Conservation (phyloP, 2,888 invertebrate genomes). For the Drosophila quinaria region DNA sequence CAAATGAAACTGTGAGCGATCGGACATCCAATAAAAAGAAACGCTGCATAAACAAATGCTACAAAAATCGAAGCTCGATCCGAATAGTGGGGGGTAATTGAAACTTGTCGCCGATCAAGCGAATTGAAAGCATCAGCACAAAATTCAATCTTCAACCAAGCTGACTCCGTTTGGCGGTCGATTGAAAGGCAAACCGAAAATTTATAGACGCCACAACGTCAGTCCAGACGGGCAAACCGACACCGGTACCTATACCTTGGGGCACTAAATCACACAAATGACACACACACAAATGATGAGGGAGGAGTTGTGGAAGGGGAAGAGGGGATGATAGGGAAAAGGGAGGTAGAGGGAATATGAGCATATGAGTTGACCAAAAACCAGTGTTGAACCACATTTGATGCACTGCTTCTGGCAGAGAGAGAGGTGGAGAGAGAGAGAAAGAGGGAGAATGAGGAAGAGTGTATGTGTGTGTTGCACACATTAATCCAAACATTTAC, state of each 20-base stretch:
- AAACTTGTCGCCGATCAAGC: constrained; percentile 4
- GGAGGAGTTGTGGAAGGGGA: background rate
- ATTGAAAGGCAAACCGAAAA: constrained; percentile 72
- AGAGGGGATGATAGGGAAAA: background rate
- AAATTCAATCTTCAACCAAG: constrained; percentile 60
- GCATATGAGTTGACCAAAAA: constrained; percentile 56
- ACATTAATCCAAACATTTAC: constrained; percentile 67
- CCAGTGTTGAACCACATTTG: constrained; percentile 55
- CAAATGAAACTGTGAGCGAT: constrained; percentile 48
- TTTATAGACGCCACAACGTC: constrained; percentile 59
- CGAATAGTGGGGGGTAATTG: constrained; percentile 2
- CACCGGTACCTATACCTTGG: constrained; percentile 41
- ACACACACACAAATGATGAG: constrained; percentile 30
- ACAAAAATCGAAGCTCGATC: background rate
- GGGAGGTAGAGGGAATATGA: constrained; percentile 1
- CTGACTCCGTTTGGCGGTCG: constrained; percentile 59
- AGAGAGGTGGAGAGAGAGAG: background rate
- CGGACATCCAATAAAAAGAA: constrained; percentile 23
- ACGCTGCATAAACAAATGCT: constrained; percentile 35
- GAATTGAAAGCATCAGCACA: constrained; percentile 51
- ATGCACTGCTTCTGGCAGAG: constrained; percentile 39
- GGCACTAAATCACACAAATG: constrained; percentile 71
- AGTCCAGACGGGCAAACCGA: constrained; percentile 36
- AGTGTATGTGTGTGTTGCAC: constrained; percentile 25
- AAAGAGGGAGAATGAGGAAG: constrained; percentile 1